A percentile compares a stretch with the other conserved stretches of the same genome.
Evolutionary conservation across 2,797 vertebrate genomes (phyloP).

Genomic region (Onychomys torridus): DNA sequence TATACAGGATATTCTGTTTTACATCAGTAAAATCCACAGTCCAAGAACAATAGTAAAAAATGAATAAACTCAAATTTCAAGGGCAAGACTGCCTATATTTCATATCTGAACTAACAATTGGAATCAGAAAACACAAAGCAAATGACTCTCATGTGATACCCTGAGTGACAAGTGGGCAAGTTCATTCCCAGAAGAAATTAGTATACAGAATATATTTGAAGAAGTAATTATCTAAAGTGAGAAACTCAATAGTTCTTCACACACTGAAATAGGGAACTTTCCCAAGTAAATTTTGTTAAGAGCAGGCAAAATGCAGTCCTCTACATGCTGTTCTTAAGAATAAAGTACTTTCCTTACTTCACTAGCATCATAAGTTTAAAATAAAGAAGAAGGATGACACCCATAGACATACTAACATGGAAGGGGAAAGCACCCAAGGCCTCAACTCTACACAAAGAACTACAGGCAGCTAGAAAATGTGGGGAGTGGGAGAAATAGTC

Average conservation of each 20-base stretch:
- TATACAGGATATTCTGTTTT: conserved; percentile 83
- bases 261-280: conserved; percentile 35
- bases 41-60: background rate
- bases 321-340: background rate
- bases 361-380: background rate
- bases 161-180: conserved; percentile 60
- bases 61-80: conserved; percentile 44
- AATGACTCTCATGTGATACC: background rate
- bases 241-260: conserved; percentile 69
- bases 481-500: background rate
- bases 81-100: conserved; percentile 12
- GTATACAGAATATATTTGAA: conserved; percentile 65
- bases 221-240: conserved; percentile 74
- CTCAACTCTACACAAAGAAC: background rate
- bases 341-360: conserved; percentile 64
- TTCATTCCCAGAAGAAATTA: conserved; percentile 68
- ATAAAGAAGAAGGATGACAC: too few relatives aligned
- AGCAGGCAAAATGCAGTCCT: conserved; percentile 52
- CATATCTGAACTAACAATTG: conserved; percentile 22
- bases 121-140: conserved; percentile 66
- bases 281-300: conserved; percentile 58
- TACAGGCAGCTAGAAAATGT: too few relatives aligned
- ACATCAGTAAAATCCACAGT: conserved; percentile 73
- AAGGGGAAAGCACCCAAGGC: background rate
- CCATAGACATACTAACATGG: background rate